Base-by-base conservation (phyloP, 1,140 invertebrate genomes). In the Camponotus vicinus region DNA sequence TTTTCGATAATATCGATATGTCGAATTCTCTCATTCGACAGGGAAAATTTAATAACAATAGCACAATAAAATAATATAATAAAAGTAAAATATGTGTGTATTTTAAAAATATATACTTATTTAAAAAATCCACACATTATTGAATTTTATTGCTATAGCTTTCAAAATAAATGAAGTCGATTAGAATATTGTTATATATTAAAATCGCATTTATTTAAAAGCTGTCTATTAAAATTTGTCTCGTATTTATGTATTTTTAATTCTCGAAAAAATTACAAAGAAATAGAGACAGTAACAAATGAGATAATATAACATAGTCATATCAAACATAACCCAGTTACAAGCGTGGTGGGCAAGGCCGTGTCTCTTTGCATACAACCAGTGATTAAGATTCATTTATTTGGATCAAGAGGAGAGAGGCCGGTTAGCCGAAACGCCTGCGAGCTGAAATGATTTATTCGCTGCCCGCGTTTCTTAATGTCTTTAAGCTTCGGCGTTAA, bases 331-430 rank as follows among this genome's bases (percentile, higher is more conserved):
- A 83, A 83, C 55, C 34, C 40, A 61, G 79, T 83, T 83, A 61
- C 27, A 9, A 83, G 69, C 42, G 11, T 69, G 55, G 32, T 82
- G 40, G 27, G 40, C 55, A 83, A 83, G 79, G 55, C 67, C 66
- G 34, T 61, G 66, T 55, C 79, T 83, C 57, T 49, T 73, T 73
- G n/a, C 69, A 15, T 83, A 55, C 57, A 83, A 83, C 79, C 79
- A 37, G 70, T 73, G 55, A 83, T 82, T 82, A 82, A 82, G 67
- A 82, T 83, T 83, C 79, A 83, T 83, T 73, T 83, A 73, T 83
- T 73, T 83, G 69, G 66, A 59, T 13, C 52, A 71, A 59, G 78
- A 40, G 37, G 52, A 13, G 13, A 52, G 49, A 27, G 57, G 67
- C 11, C 78, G 11, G 52, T 82, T 82, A 71, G 52, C 34, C 55